phyloP scores from a whole-genome alignment of 2,888 invertebrate genomes.

The Dorcus hopei region DNA sequence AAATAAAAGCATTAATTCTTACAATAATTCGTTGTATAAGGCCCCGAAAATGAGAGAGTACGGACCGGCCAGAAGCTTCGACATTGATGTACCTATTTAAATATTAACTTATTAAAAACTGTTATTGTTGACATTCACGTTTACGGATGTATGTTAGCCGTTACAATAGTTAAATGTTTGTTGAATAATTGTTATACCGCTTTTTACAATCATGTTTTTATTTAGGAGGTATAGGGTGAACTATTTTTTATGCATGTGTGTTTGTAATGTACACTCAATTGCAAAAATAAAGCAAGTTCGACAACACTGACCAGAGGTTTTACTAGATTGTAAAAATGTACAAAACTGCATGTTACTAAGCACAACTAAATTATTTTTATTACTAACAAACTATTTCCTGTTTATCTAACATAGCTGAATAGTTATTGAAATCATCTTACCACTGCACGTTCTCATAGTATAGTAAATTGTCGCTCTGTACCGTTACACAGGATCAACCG shows the following conservation, averaged over 20 bases:
- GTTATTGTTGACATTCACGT: no score
- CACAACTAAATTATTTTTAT: no score
- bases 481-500: slow-evolving; percentile 42
- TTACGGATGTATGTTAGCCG: neutral
- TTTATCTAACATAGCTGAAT: no score
- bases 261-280: neutral
- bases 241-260: neutral
- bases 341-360: no score
- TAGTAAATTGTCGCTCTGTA: slow-evolving; percentile 46
- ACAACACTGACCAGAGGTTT: neutral
- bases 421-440: neutral
- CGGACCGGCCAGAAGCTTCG: slow-evolving; percentile 55
- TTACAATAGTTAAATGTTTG: neutral
- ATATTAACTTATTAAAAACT: neutral
- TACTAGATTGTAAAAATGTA: no score
- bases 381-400: no score
- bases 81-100: slow-evolving; percentile 58
- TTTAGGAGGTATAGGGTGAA: neutral
- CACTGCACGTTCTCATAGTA: slow-evolving; percentile 25
- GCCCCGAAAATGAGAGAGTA: slow-evolving; percentile 42
- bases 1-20: slow-evolving; percentile 4
- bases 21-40: slow-evolving; percentile 6
- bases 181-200: neutral
- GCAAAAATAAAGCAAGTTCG: neutral
- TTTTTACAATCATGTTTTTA: neutral